Base-by-base conservation (phyloP, 2,888 invertebrate species). In the Drosophila diplacantha region DNA sequence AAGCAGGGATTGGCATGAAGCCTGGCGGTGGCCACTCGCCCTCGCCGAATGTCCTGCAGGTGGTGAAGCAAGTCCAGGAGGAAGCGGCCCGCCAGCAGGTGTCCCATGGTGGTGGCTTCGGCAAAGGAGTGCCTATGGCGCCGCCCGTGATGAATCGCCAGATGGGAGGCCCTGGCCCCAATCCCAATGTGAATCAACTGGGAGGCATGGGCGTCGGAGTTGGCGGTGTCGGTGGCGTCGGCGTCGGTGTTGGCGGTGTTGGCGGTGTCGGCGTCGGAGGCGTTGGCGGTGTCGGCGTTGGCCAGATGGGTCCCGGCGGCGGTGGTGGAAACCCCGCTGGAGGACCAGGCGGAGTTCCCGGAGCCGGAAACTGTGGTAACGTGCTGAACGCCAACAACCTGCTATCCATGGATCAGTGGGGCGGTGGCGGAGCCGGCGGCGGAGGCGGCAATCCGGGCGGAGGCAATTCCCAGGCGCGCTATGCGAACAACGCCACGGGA, bases 31-130 rank as follows among this genome's bases (percentile, higher is more conserved):
- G 93, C 0, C 93, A 93, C 84, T 92, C 93, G 14, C 93, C 94
- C 11, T 93, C 94, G 11, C 93, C 93, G 5, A 94, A 94, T 86
- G 96, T 96, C 51, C 91, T 96, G 79, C 95, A 96, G 88, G 94
- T 93, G 62, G 91, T 94, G 54, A 94, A 94, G 81, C 94, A 94
- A 90, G 94, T 97, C 5, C 96, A 97, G 87, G 96, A 96, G 85
- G 96, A 96, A 86, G 96, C 96, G 51, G 96, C 96, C 9, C 90
- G 96, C 43, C 96, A 97, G 85, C 95, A 95, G 86, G 94, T 93
- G 46, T 94, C 95, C 34, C 94, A 94, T 79, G 88, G 88, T 29
- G 90, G 90, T 11, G 90, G 91, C 51, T 95, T 94, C 83, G 95
- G 95, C 71, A 95, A 96, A 88, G 89, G 88, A 4, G 85, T 81